Conservation (phyloP, 2,113 vertebrate genomes). For the Campylorhamphus procurvoides region DNA sequence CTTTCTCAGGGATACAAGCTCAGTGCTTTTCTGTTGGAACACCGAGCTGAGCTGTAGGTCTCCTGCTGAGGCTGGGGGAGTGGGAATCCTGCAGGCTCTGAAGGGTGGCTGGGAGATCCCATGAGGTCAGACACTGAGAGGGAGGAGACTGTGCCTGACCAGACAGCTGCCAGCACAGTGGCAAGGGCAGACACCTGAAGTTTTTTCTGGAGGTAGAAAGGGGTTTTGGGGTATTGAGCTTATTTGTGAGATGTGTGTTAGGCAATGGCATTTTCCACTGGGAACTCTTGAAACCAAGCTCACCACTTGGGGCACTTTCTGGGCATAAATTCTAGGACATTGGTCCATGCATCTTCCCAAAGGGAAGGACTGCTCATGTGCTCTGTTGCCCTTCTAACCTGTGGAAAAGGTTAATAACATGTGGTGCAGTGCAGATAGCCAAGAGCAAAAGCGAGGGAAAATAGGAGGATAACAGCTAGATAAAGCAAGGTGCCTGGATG, state of each 20-base stretch:
- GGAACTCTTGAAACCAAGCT: background rate
- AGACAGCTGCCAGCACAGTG: background rate
- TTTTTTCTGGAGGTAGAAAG: background rate
- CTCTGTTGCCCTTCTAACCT: background rate
- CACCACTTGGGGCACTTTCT: background rate
- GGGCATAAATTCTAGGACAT: background rate
- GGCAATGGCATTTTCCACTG: background rate
- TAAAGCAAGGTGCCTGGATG: background rate
- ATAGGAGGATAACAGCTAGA: background rate
- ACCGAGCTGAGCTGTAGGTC: background rate
- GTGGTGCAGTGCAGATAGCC: background rate
- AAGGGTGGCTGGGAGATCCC: background rate
- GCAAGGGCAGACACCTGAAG: background rate
- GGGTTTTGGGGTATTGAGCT: background rate
- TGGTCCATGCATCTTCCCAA: background rate
- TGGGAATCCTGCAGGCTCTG: background rate
- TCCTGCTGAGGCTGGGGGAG: background rate
- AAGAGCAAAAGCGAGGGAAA: background rate
- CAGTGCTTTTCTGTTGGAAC: background rate
- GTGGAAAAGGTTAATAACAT: background rate
- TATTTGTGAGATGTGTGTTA: background rate
- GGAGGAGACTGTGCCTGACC: background rate
- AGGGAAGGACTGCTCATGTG: background rate
- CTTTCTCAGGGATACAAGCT: background rate
- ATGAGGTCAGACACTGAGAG: too few relatives aligned